Percentiles rank a stretch among this genome's conserved stretches.
Evolutionary conservation across 2,888 invertebrate genomes (phyloP).

Genomic region (Bellardia bayeri): DNA sequence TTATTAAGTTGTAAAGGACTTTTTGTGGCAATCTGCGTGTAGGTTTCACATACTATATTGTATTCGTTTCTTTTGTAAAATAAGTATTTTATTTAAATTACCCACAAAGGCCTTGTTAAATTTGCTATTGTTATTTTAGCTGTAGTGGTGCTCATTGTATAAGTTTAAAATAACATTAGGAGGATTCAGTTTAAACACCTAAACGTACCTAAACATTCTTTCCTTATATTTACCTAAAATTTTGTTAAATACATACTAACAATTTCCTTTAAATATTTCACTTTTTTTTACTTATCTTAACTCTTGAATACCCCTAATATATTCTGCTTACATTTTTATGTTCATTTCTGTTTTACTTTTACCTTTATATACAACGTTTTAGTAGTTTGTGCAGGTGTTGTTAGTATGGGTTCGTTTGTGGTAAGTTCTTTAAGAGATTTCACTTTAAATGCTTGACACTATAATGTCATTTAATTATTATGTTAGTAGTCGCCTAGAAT

Average conservation of each 20-base stretch:
- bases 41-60: background rate
- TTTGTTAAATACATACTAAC: too few relatives aligned
- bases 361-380: background rate
- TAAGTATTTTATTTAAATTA: slow-evolving; percentile 3
- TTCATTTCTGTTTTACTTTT: background rate
- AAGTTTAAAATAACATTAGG: background rate
- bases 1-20: slow-evolving; percentile 4
- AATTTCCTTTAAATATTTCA: too few relatives aligned
- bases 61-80: background rate
- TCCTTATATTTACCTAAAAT: too few relatives aligned
- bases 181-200: background rate
- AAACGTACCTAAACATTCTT: too few relatives aligned
- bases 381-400: background rate
- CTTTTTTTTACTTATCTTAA: too few relatives aligned
- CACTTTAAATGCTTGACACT: slow-evolving; percentile 55
- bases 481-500: slow-evolving; percentile 15
- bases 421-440: slow-evolving; percentile 28
- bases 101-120: background rate
- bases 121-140: background rate
- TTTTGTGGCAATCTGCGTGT: background rate
- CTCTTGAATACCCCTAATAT: background rate
- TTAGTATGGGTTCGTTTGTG: background rate
- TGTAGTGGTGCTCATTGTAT: too few relatives aligned
- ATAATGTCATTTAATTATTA: slow-evolving; percentile 62
- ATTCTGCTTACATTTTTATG: background rate